Base-by-base conservation (phyloP, 2,113 vertebrate genomes). In the Quiscalus mexicanus region DNA sequence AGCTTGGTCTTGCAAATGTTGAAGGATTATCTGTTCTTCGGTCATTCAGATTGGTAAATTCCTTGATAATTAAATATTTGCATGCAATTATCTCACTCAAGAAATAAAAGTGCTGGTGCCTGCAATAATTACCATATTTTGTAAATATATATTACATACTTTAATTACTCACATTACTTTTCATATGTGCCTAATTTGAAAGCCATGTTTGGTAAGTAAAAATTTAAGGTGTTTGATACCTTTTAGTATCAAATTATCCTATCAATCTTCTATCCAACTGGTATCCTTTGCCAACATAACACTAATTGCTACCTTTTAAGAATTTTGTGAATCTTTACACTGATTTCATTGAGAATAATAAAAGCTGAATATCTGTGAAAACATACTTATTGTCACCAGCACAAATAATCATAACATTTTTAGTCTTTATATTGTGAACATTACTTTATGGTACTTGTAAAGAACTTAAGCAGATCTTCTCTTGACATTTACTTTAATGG, bases 21-120 rank as follows among this genome's bases (percentile, higher is more conserved):
- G 97, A 98, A 88, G 98, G 99, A 89, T 97, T 99, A 94, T 99
- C 99, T 75, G 98, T 99, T 75, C 98, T 99, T 59, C 98, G 99
- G 87, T 99, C 99, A 56, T 99, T 99, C 96, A 97, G 99, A 98
- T 77, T 99, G 99, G 99, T 99, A 98, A 98, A 98, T 94, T 90
- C 12, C 21, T 67, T 74, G 35, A 85, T 42, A 80, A 85, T 78
- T 64, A 68, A 74, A 75, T 41, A 63, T 68, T 55, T 96, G 41
- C 55, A 94, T 87, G 69, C 19, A 55, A 11, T 52, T 82, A 14
- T 67, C 15, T 64, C 47, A 37, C 6, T 59, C 7, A 35, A 64
- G 39, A 88, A 47, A 31, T 63, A 30, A 28, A 52, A 50, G 9
- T 35, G 24, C 9, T 44, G 6, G 49, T 74, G 14, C 55, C 39